These are phyloP conservation scores for Enteromius fasciolatus DNA, from an alignment of 2,797 vertebrate genomes.

Conservation along the genomic window DNA sequence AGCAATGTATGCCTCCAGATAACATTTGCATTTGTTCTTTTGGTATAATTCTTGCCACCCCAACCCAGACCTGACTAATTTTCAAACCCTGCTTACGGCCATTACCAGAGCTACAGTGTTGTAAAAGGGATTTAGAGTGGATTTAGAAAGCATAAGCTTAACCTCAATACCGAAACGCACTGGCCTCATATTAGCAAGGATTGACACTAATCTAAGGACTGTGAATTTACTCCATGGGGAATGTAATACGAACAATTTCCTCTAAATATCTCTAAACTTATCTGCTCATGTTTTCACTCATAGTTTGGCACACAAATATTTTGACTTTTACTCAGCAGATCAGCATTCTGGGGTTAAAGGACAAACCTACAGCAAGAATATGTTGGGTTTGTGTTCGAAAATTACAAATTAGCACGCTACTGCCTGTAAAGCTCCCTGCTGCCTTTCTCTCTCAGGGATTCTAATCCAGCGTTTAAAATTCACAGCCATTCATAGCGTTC, in stretches of 20 bases:
- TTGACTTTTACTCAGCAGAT: not conserved
- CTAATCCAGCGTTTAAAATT: slow-evolving; percentile 44
- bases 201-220: slow-evolving; percentile 1
- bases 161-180: slow-evolving; percentile 18
- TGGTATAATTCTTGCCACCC: not conserved
- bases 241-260: not conserved
- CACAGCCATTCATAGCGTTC: slow-evolving; percentile 34
- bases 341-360: slow-evolving; percentile 1
- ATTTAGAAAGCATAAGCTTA: slow-evolving; percentile 17
- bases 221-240: not conserved
- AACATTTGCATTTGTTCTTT: not conserved
- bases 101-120: slow-evolving; percentile 19
- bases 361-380: slow-evolving; percentile 7
- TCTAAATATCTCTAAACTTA: not conserved
- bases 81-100: not conserved
- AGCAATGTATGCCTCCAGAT: not conserved
- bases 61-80: not conserved
- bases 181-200: slow-evolving; percentile 13
- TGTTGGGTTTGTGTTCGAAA: slow-evolving; percentile 16
- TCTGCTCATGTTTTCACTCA: not conserved
- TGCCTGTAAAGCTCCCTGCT: slow-evolving; percentile 23
- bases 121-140: slow-evolving; percentile 11
- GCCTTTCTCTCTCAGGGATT: slow-evolving; percentile 33
- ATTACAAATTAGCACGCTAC: slow-evolving; percentile 32
- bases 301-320: not conserved